Base-by-base conservation (phyloP, 2,113 vertebrate genomes). In the Myotis davidii region DNA sequence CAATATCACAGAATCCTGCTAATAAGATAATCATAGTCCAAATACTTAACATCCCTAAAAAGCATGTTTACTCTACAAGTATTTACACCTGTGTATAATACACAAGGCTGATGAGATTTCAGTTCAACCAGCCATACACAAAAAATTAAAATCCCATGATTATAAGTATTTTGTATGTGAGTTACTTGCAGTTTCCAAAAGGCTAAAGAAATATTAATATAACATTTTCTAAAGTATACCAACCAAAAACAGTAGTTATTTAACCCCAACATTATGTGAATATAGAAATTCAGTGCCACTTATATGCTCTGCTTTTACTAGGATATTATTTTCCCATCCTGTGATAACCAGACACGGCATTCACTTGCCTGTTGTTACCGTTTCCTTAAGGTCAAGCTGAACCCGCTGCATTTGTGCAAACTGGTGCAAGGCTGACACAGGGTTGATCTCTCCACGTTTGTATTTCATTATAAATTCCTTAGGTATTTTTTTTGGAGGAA, bases 371-470 rank as follows among this genome's bases (percentile, higher is more conserved):
- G 99, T 96, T 39, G 99, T 98, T 17, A 98, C 97, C 0, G 99
- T 99, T 98, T 99, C 99, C 95, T 99, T 99, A 11, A 99, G 82
- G 77, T 99, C 98, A 96, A 99, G 96, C 4, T 98, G 97, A 82
- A 99, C 97, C 20, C 97, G 94, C 82, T 97, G 97, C 90, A 97
- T 97, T 50, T 98, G 98, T 10, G 99, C 98, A 54, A 99, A 99
- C 90, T 99, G 97, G 97, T 99, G 97, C 50, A 99, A 98, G n/a
- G 99, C 98, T 50, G 99, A 98, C 2, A 99, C 98, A 0, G 99
- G 97, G 16, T 99, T 98, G 5, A 98, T 97, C 21, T 97, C 90
- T 17, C 99, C 99, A 59, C 94, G 82, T 90, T 64, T 98, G 64
- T 99, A 99, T 84, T 96, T 98, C 42, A 98, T 97, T 52, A 99